Conservation (phyloP, 1,140 invertebrate genomes). For the Papilio machaon region DNA sequence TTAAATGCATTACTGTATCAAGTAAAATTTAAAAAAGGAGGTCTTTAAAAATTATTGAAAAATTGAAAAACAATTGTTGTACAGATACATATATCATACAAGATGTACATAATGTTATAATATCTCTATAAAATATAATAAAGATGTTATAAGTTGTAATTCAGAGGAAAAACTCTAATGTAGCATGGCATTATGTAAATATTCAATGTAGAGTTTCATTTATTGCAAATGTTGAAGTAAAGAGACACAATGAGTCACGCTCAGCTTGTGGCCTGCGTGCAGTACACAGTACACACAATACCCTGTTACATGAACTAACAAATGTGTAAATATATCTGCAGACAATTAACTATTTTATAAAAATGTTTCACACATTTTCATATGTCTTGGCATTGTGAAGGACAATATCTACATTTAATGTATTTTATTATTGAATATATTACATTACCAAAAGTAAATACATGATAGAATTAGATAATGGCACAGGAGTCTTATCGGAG, state of each 20-base stretch:
- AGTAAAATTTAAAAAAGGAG: background rate
- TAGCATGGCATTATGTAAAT: background rate
- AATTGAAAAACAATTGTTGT: no score
- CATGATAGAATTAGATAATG: no score
- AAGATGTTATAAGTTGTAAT: no score
- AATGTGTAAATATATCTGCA: constrained; percentile 1
- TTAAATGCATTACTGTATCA: background rate
- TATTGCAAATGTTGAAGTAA: background rate
- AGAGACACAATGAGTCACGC: background rate
- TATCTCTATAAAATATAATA: no score
- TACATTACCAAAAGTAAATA: no score
- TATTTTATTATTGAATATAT: no score
- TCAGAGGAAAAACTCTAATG: no score
- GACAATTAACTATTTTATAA: background rate
- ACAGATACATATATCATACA: no score
- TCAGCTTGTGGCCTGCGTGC: background rate
- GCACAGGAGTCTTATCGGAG: no score
- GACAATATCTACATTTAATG: background rate
- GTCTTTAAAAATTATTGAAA: no score
- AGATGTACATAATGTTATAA: no score
- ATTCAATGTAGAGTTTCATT: background rate
- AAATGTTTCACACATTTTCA: background rate
- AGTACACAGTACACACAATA: background rate
- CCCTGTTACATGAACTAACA: background rate
- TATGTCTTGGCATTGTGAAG: no score